A percentile compares a stretch with the other conserved stretches of the same genome.
phyloP scores from a whole-genome alignment of 1,140 invertebrate species.

The Halesus radiatus region DNA sequence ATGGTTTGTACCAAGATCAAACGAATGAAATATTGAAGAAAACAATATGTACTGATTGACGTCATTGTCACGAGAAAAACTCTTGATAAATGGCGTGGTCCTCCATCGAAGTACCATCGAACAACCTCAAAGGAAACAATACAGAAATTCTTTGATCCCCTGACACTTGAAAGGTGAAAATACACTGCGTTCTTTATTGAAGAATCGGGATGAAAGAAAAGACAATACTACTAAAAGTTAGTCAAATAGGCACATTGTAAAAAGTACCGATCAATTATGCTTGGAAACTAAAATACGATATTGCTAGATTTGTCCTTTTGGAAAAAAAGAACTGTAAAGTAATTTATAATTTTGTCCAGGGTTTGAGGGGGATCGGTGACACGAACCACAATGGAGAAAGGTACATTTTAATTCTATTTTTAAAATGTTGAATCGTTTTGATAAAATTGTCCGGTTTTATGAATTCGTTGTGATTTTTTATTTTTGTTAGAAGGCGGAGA shows the following conservation, averaged over 20 bases:
- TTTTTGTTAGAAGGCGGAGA: neutral
- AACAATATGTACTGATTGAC: neutral
- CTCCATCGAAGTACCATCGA: conserved; percentile 45
- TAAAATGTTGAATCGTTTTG: neutral
- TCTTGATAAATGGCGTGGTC: conserved; percentile 40
- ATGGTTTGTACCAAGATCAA: too few relatives aligned
- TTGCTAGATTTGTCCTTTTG: too few relatives aligned
- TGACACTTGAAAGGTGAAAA: neutral
- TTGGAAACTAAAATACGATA: too few relatives aligned
- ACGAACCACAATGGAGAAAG: too few relatives aligned
- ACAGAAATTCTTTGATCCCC: conserved; percentile 50
- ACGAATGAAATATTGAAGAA: neutral
- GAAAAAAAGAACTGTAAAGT: too few relatives aligned
- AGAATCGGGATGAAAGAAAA: neutral
- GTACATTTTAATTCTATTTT: neutral
- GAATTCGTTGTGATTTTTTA: neutral
- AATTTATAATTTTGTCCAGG: too few relatives aligned
- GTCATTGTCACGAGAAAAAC: neutral
- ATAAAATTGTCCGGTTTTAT: neutral
- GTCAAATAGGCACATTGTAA: neutral
- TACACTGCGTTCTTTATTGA: neutral
- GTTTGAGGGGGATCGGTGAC: too few relatives aligned
- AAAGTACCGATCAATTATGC: neutral
- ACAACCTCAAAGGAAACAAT: conserved; percentile 49
- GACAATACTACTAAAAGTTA: too few relatives aligned